Base-by-base conservation (phyloP, 92 coral and sea anemone species). In the Virgularia gustaviana region DNA sequence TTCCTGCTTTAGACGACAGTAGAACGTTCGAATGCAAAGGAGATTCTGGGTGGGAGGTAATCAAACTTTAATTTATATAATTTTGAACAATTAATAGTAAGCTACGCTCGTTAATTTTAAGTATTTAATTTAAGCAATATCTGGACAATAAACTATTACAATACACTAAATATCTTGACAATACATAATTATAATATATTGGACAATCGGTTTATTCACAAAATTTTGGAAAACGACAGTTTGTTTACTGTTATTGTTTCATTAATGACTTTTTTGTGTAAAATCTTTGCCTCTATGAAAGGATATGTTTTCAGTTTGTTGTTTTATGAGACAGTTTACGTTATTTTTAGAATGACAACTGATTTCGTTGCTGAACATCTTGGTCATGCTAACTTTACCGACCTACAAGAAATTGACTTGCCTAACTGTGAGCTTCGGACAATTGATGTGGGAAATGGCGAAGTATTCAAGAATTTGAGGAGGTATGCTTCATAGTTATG, bases 361-460 rank as follows among this genome's bases (percentile, higher is more conserved):
- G 97, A 91, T 73, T 91, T 91, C 65, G 83, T 91, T 19, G 97
- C 92, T 23, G 97, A 91, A 54, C 91, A 90, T n/a, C 66, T 91
- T 59, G 96, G 97, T 13, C 97, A 91, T 63, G 85, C 97, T 34
- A 89, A 89, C 75, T 91, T 91, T 70, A 58, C 84, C 12, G 97
- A 91, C 47, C 71, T 91, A n/a, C 78, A 88, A 70, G 97, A 91
- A 55, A 85, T 91, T 34, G 97, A 91, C 75, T 85, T 91, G 25
- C 96, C 97, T 11, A 88, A 86, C 62, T 75, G 86, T 58, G 78
- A 85, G 28, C 82, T 91, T 32, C 79, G 97, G 42, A 91, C 90
- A 34, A 89, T 91, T 47, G 97, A 91, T 63, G 81, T 91, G 11
- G 96, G 97, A 3, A 83, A 82, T 36, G 88, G 88, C 13, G 97